These are phyloP conservation scores for Cephus rjabovi DNA, from an alignment of 2,888 invertebrate species.

Conservation along the genomic window DNA sequence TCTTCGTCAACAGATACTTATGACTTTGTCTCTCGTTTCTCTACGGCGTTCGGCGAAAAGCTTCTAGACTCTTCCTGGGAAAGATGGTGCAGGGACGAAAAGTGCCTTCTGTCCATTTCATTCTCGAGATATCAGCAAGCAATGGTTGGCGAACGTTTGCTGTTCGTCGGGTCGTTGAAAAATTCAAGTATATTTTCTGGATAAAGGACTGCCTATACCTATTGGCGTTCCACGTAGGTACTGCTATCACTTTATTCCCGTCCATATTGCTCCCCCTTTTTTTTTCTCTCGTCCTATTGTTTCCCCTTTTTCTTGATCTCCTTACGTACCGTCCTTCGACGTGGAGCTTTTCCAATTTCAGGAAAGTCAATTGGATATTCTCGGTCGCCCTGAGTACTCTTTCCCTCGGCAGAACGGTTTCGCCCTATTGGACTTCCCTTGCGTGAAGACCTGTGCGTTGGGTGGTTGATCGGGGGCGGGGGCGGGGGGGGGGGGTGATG, in stretches of 20 bases:
- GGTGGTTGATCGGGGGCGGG: neutral
- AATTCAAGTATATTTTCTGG: neutral
- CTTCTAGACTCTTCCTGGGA: neutral
- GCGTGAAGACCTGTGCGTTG: neutral
- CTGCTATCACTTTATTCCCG: neutral
- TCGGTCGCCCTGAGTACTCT: neutral
- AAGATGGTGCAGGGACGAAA: neutral
- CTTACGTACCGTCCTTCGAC: neutral
- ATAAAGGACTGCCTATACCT: neutral
- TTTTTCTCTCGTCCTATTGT: neutral
- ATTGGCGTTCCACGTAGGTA: neutral
- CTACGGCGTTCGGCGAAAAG: neutral
- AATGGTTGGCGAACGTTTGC: neutral
- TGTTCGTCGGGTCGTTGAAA: neutral
- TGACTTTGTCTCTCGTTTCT: neutral
- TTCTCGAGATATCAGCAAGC: neutral
- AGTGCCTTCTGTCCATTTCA: neutral
- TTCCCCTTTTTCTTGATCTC: neutral
- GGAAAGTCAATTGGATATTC: neutral
- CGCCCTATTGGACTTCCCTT: neutral
- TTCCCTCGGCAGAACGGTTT: neutral
- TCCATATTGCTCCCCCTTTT: neutral
- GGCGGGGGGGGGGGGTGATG: neutral
- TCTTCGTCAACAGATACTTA: neutral
- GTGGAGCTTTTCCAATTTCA: neutral